Conservation (phyloP, 2,113 vertebrate genomes). For the Macroglossus sobrinus region DNA sequence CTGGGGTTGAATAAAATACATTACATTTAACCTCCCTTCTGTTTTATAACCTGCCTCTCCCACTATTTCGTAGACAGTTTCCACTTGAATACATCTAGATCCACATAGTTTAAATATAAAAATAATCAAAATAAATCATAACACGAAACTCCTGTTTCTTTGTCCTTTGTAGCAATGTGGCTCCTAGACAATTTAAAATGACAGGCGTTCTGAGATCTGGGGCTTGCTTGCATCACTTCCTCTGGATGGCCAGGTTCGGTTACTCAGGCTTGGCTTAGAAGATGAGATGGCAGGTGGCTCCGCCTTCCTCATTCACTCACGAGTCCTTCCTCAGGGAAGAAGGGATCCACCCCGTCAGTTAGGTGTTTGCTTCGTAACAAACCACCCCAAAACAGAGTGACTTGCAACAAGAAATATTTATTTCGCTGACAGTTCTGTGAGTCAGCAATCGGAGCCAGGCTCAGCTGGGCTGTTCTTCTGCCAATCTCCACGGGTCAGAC, state of each 20-base stretch:
- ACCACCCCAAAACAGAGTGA: background rate
- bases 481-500: background rate
- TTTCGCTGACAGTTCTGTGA: background rate
- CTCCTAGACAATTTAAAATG: background rate
- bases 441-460: background rate
- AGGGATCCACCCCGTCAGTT: background rate
- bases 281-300: background rate
- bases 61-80: background rate
- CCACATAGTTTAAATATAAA: background rate
- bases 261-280: background rate
- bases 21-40: background rate
- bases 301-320: background rate
- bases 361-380: background rate
- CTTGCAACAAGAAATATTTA: background rate
- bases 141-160: background rate
- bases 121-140: background rate
- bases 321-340: background rate
- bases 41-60: background rate
- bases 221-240: rapidly evolving
- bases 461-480: background rate
- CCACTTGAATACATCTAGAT: background rate
- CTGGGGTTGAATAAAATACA: background rate
- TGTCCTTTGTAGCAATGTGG: background rate
- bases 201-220: too few relatives aligned
- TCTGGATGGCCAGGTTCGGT: background rate